Base-by-base conservation (phyloP, 2,888 invertebrate genomes). In the Campoplex nolae region DNA sequence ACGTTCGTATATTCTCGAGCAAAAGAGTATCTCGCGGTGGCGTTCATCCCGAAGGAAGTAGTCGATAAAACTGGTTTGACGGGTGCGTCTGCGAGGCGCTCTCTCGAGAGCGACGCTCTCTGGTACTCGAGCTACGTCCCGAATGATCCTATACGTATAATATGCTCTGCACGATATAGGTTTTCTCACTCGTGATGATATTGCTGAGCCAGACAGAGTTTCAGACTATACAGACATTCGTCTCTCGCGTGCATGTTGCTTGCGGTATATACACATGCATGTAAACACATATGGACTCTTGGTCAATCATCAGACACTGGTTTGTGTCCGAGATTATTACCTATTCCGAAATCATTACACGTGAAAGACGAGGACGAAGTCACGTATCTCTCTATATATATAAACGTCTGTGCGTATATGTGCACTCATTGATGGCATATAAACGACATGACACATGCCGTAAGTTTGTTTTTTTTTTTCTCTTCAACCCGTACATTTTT, bases 31-130 rank as follows among this genome's bases (percentile, higher is more conserved):
- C 75, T 82, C 56, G 68, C 56, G 68, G 70, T 58, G 83, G 85
- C 88, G 90, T 87, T 88, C 88, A 89, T 90, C 90, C 90, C 84
- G 88, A 89, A 89, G 90, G 89, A 89, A 90, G 89, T 93, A 92
- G 93, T 93, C 92, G 93, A 93, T 93, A 92, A 93, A 94, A 94
- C 94, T 94, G 94, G 94, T 94, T 94, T 94, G 94, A 94, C 94
- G 93, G 90, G 94, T 94, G 91, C 91, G 92, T 79, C 70, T 81
- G 62, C 58, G 79, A 74, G 84, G 70, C 32, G 16, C 32, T 62
- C 73, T 68, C 56, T 65, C 28, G 68, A 23, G 67, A 70, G 71
- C 73, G 83, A 83, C 73, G 65, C 77, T 74, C 56, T 42, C 71
- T 42, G 58, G 35, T 32, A 32, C 73, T 73, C 62, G 76, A 58